These are phyloP conservation scores for Callocephalon fimbriatum DNA, from an alignment of 2,113 vertebrate species.

Conservation along the genomic window DNA sequence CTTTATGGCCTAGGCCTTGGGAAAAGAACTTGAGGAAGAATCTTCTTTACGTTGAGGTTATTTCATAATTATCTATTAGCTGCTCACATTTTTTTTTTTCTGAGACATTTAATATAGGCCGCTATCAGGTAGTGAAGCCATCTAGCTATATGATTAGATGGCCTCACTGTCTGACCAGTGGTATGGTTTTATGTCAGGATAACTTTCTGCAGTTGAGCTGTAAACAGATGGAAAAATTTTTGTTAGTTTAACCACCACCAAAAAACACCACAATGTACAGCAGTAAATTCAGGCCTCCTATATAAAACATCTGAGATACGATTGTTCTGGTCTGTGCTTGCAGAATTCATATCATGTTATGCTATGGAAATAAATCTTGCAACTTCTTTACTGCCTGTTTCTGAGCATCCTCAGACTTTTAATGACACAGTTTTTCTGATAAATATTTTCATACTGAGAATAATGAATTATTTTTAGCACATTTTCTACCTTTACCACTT, in stretches of 20 bases:
- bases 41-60: neutral
- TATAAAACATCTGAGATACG: neutral
- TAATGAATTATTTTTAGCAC: neutral
- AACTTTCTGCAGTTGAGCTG: neutral
- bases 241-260: neutral
- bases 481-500: neutral
- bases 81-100: neutral
- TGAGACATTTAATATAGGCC: neutral
- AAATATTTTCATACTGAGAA: neutral
- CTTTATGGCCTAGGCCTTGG: neutral
- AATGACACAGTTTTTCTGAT: neutral
- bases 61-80: neutral
- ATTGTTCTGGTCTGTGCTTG: neutral
- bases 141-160: neutral
- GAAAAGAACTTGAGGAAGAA: neutral
- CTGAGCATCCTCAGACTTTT: neutral
- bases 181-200: neutral
- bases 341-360: neutral
- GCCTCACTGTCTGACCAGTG: neutral
- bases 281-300: neutral
- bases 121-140: fast-evolving
- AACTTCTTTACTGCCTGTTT: neutral
- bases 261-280: fast-evolving
- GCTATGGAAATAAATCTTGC: neutral
- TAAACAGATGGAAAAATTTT: neutral